These are phyloP conservation scores for Julus scandinavius DNA, from an alignment of 2,888 invertebrate species.

Conservation along the genomic window DNA sequence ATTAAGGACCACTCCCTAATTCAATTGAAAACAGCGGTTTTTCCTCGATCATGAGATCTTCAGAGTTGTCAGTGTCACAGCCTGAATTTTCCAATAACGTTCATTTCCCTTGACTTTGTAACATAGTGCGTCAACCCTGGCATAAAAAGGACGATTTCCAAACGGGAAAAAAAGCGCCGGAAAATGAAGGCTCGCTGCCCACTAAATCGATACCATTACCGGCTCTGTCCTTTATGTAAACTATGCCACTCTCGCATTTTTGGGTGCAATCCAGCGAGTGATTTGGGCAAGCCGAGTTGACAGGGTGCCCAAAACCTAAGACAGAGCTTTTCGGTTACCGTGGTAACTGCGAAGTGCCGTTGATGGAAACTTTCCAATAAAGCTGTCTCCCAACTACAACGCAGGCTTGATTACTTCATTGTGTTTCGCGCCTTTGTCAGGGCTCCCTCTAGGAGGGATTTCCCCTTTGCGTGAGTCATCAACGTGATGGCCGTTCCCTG, in stretches of 20 bases:
- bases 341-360: slow-evolving; percentile 20
- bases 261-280: slow-evolving; percentile 33
- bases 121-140: neutral
- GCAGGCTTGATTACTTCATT: slow-evolving; percentile 2
- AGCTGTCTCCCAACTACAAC: slow-evolving; percentile 33
- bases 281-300: slow-evolving; percentile 26
- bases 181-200: neutral
- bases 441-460: slow-evolving; percentile 1
- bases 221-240: neutral
- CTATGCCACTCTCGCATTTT: neutral
- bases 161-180: neutral
- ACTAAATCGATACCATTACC: slow-evolving; percentile 8
- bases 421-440: neutral
- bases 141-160: slow-evolving; percentile 1
- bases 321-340: slow-evolving; percentile 13
- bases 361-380: slow-evolving; percentile 27
- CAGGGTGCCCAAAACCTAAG: slow-evolving; percentile 26
- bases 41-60: neutral
- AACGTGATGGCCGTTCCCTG: neutral
- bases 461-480: neutral
- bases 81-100: neutral
- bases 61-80: neutral
- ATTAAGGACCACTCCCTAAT: too few species aligned
- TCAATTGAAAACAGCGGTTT: neutral
- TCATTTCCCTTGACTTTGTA: too few species aligned